Evolutionary conservation across 1,140 invertebrate genomes (phyloP).

Genomic region (Leptinotarsa texana): DNA sequence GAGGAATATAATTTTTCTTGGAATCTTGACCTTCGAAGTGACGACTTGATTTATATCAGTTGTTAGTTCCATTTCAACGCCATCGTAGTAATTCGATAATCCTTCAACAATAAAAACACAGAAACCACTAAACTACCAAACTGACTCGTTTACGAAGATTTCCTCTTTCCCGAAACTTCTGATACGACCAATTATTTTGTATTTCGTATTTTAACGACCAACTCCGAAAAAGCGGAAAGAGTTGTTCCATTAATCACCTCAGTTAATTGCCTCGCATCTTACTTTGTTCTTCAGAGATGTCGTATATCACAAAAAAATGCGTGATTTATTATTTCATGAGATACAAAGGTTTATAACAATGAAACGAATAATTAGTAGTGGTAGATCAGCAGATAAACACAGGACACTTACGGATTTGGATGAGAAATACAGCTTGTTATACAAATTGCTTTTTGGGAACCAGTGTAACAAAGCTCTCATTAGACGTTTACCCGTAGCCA

Average conservation of each 20-base stretch:
- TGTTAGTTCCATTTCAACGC: too few species aligned
- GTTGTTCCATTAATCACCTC: slow-evolving; percentile 3
- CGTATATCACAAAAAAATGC: not conserved
- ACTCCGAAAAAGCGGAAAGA: not conserved
- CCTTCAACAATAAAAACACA: too few species aligned
- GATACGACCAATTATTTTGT: slow-evolving; percentile 9
- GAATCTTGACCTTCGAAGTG: too few species aligned
- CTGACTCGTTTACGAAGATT: not conserved
- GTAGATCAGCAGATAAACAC: not conserved
- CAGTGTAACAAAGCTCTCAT: too few species aligned
- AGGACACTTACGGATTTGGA: not conserved
- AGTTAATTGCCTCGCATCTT: slow-evolving; percentile 6
- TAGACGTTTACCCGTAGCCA: too few species aligned
- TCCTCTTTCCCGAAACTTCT: not conserved
- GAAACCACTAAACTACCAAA: too few species aligned
- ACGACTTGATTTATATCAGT: too few species aligned
- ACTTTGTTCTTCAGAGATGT: not conserved
- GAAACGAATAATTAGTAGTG: not conserved
- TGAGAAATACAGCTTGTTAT: not conserved
- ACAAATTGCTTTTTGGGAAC: too few species aligned
- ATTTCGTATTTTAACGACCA: not conserved
- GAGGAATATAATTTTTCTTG: too few species aligned
- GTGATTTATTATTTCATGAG: not conserved
- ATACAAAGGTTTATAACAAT: not conserved
- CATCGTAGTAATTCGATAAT: too few species aligned